Evolutionary conservation across 2,797 vertebrate genomes (phyloP).

Genomic region (Notolabrus celidotus): DNA sequence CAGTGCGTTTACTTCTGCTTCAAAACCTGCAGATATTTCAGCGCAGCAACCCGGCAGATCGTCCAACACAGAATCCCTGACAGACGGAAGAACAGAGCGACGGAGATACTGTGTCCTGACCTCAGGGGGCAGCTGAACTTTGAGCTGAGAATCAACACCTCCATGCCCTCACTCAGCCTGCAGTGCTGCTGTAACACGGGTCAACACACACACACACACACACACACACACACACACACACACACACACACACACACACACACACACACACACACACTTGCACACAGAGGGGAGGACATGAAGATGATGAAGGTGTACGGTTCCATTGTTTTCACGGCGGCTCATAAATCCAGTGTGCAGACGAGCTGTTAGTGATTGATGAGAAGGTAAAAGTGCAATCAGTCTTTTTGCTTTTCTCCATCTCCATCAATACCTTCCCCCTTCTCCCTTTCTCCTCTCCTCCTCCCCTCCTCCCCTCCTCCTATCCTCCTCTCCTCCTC

Average conservation of each 20-base stretch:
- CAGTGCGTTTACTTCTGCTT: too few species aligned
- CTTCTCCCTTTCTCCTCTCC: not conserved
- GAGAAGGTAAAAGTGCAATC: constrained; percentile 81
- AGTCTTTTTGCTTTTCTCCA: constrained; percentile 73
- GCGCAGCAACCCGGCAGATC: not conserved
- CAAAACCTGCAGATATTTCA: not conserved
- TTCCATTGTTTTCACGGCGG: constrained; percentile 74
- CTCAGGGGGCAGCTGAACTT: constrained; percentile 71
- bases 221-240: constrained; percentile 27
- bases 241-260: constrained; percentile 28
- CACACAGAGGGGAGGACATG: constrained; percentile 41
- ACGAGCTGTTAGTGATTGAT: constrained; percentile 81
- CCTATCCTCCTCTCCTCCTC: constrained; percentile 31
- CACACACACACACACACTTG: constrained; percentile 35
- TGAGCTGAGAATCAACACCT: constrained; percentile 47
- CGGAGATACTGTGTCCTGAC: constrained; percentile 43
- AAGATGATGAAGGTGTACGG: constrained; percentile 70
- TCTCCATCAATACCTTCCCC: constrained; percentile 71
- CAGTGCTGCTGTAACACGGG: constrained; percentile 46
- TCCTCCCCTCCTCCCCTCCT: constrained; percentile 40
- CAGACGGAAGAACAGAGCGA: constrained; percentile 38
- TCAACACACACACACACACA: constrained; percentile 38
- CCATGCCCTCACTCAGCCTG: constrained; percentile 36
- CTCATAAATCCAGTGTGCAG: constrained; percentile 72
- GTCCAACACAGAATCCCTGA: constrained; percentile 10